A percentile compares a stretch with the other conserved stretches of the same genome.
These are phyloP conservation scores for Rana temporaria DNA, from an alignment of 2,113 vertebrate genomes.

Conservation along the genomic window DNA sequence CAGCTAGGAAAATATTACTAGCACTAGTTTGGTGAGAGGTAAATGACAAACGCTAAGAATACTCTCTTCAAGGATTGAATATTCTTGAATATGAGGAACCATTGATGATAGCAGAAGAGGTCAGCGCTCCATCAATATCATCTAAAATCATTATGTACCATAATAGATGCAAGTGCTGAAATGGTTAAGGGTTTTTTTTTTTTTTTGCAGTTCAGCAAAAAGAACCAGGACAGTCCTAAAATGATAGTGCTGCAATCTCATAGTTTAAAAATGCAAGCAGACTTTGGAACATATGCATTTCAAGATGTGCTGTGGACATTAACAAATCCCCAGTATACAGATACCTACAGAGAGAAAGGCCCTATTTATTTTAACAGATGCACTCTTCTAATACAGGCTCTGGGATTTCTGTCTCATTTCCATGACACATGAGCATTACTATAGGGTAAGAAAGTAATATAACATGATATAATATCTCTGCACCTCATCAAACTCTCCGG, in stretches of 20 bases:
- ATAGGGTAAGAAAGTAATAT: conserved; percentile 74
- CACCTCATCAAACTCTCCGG: conserved; percentile 73
- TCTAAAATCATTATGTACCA: neutral
- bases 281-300: conserved; percentile 36
- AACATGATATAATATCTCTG: conserved; percentile 76
- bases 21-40: no score
- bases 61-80: no score
- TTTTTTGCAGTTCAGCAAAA: conserved; percentile 7
- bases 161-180: neutral
- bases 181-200: conserved; percentile 1
- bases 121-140: neutral
- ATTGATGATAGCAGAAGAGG: neutral
- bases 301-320: conserved; percentile 41
- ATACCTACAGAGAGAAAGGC: conserved; percentile 51
- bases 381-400: conserved; percentile 55
- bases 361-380: conserved; percentile 58
- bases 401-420: conserved; percentile 66
- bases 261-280: conserved; percentile 35
- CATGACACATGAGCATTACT: conserved; percentile 74
- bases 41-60: no score
- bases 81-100: no score
- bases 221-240: conserved; percentile 29
- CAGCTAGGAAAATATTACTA: no score
- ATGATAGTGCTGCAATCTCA: conserved; percentile 14
- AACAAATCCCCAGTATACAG: conserved; percentile 52